Evolutionary conservation across 2,113 vertebrate genomes (phyloP).

Genomic region (Hypanus sabinus): DNA sequence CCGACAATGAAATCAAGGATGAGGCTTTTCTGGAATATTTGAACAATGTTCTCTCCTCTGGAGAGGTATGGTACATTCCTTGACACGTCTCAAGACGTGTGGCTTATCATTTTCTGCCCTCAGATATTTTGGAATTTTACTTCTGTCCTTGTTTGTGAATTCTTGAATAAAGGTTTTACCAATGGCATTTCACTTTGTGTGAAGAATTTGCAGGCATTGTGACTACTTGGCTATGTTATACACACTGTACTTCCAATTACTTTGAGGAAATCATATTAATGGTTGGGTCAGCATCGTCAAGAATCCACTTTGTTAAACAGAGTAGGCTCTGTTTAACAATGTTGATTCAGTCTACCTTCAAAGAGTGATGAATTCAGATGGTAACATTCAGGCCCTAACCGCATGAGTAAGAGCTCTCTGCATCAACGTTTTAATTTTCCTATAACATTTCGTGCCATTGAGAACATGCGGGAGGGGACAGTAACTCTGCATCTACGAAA

Average conservation of each 20-base stretch:
- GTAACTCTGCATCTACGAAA: not conserved
- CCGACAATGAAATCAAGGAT: slow-evolving; percentile 92
- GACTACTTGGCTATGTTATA: not conserved
- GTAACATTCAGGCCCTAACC: not conserved
- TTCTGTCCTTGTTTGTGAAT: not conserved
- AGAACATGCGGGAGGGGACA: not conserved
- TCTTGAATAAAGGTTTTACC: not conserved
- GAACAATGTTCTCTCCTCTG: slow-evolving; percentile 94
- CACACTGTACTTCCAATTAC: not conserved
- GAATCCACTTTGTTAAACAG: too few relatives aligned
- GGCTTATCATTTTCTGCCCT: not conserved
- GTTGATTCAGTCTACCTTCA: not conserved
- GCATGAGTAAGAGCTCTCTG: not conserved
- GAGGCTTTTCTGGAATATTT: slow-evolving; percentile 92
- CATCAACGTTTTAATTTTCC: not conserved
- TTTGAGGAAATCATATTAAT: not conserved
- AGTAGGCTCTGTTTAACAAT: not conserved
- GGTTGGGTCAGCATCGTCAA: not conserved
- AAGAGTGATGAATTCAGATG: not conserved
- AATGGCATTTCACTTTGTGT: not conserved
- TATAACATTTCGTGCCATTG: not conserved
- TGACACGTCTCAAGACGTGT: too few relatives aligned
- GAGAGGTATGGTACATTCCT: slow-evolving; percentile 67
- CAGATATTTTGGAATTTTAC: not conserved
- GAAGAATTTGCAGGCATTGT: not conserved